Base-by-base conservation (phyloP, 1,140 invertebrate genomes). In the Brachionus manjavacas region DNA sequence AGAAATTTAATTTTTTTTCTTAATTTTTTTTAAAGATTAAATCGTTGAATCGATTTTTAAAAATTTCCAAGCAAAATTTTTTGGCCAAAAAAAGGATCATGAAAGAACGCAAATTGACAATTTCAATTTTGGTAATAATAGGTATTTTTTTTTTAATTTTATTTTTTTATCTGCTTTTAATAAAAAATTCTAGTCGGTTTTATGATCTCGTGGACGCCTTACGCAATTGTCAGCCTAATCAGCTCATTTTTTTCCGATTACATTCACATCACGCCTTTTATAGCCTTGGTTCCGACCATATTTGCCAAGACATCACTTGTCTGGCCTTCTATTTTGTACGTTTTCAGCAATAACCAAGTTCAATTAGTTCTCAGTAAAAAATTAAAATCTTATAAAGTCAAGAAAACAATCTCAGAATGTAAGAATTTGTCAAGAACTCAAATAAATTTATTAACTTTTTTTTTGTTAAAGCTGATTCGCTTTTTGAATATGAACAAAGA, bases 231-330 rank as follows among this genome's bases (percentile, higher is more conserved):
- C 2, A 35, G 49, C 20, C 20, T 81, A 68, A 60, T 60, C 16
- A 81, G 31, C 52, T 0, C 52, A 60, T 81, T 81, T 81, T 64
- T 81, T 81, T 43, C n/a, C 4, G 31, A 60, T 46, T 39, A 49
- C 11, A 46, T 28, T 31, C n/a, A 46, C 3, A 25, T 81, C 3
- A 60, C 20, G 1, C 79, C 79, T n/a, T 12, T 64, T 11, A 39
- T 31, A 12, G 16, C 52, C 0, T 11, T 43, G 1, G 39, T 81
- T 31, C 79, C 79, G 11, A 9, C 79, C 4, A 28, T 81, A 3
- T 81, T 81, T 81, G 79, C 79, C 52, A 81, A 81, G 52, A 64
- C 52, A 12, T 81, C 79, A 23, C 31, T 81, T 4, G n/a, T 28
- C 1, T 81, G 79, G 79, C 35, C 79, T 81, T 64, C 79, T 16